Base-by-base conservation (phyloP, 1,140 invertebrate species). In the Lucilia sericata region DNA sequence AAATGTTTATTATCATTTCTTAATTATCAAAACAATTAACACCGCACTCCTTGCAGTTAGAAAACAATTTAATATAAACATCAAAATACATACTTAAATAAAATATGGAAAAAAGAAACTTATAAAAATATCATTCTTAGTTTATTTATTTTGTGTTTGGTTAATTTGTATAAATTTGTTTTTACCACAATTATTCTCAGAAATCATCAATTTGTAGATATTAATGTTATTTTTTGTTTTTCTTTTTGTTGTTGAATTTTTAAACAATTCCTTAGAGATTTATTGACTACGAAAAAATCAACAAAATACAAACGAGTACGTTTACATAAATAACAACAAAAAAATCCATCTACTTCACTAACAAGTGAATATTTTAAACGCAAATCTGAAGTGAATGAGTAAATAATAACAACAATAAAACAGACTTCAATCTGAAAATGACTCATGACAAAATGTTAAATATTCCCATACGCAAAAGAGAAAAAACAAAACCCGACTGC, bases 361-460 rank as follows among this genome's bases (percentile, higher is more conserved):
- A 60, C 55, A 60, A 60, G 55, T 60, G 55, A 60, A 60, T n/a
- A 17, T 60, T 60, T 60, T 60, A 60, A 60, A 60, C 14, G 55
- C 42, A 60, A 60, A 60, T 17, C 7, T 60, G 51, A 17, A 14
- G 14, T 7, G 14, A 17, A 17, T 17, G 42, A 42, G 13, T 17
- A n/a, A 60, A 60, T n/a, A 60, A 5, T 14, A 60, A 42, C 42
- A 42, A 42, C 42, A 42, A 42, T 42, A 42, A 42, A 42, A 42
- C 10, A 42, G 55, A 60, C 55, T 60, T 14, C n/a, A 60, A 60
- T 17, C 14, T n/a, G 55, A n/a, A 60, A 60, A 60, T 60, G 55
- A 60, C 55, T 60, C 55, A 60, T 60, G 55, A 60, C 55, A 60
- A 60, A 60, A 17, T 60, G 55, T 60, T 60, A 60, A 60, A 60